Evolutionary conservation across 2,888 invertebrate species (phyloP), one percentile per base, ranked within the genome.

Genomic region (Apoda limacodes): DNA sequence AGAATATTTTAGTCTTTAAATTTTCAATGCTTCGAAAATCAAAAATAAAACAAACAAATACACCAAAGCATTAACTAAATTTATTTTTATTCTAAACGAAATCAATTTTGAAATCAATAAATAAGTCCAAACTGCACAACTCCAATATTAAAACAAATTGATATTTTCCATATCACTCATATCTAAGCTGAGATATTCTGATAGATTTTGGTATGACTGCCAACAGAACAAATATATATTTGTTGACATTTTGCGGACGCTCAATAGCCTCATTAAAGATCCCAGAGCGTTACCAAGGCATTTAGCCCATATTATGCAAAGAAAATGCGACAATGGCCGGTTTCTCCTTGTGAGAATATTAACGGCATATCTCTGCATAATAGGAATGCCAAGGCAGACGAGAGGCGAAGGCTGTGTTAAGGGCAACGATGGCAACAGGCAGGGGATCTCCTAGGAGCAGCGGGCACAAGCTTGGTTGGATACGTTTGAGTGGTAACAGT

Each of bases 401-500:
- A 13, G 12, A 37, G 23, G 19, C 20, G 17, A 13, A 4, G 12
- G n/a, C 22, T 20, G 5, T 17, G 7, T 7, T 17, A 17, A 17
- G 7, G 5, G 17, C 17, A 75, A 39, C 69, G 59, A 40, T 48
- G 69, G 34, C 74, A 76, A 40, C 72, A 71, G 5, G 60, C 54
- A n/a, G n/a, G n/a, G n/a, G n/a, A n/a, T 28, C 55, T 66, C 13
- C 70, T 60, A 0, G 78, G 74, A 1, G 67, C 57, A 4, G 78
- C 78, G 0, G 78, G 74, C 4, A 69, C 51, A 6, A 78, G 45
- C 14, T 44, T 57, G 0, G 69, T 57, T 0, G 78, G 78, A 25
- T 75, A 78, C 0, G 76, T 78, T 41, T 78, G 75, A 0, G 78
- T 75, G 38, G 48, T 58, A 1, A 49, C 60, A 9, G 59, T 55